Evolutionary conservation across 2,797 vertebrate species (phyloP), one percentile per base, ranked within the genome.

Genomic region (Fundulus diaphanus): DNA sequence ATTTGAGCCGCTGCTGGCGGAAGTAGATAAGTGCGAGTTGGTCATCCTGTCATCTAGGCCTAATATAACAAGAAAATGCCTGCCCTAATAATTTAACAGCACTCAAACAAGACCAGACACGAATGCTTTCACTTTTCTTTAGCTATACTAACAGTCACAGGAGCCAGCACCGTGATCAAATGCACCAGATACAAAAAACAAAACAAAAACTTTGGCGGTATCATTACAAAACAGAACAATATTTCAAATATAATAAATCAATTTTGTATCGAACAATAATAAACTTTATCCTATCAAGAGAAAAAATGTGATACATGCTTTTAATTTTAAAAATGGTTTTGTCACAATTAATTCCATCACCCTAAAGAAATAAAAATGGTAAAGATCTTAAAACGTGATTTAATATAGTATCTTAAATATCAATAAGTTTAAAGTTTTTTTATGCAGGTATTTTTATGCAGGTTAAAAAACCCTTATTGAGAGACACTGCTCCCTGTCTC

Each of bases 1-100:
- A 40, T 61, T 59, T 68, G 40, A 57, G 52, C 40, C 8, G 63
- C 73, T 73, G 72, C 72, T 35, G 73, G 61, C 66, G 9, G 51
- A 57, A 70, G 74, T 35, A 51, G 54, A 59, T 54, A 69, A 61
- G 67, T 76, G 67, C 18, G 42, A 61, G 54, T 29, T 67, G 73
- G 56, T 75, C 73, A 75, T 46, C 65, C 51, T 75, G 54, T 70
- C 74, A 63, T 40, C 44, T 63, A 13, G 33, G n/a, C 56, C 54
- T 69, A 76, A 69, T 70, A 15, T 61, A 51, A 68, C 22, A 57
- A 51, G 67, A 70, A 49, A 24, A 70, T 70, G 74, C 70, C 68
- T 51, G 67, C 7, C 24, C n/a, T 29, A 31, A 76, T 76, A 63
- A 59, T 31, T 69, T 59, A 48, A 49, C 27, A 56, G 37, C 11